A percentile compares a stretch with the other conserved stretches of the same genome.
Conservation (phyloP, 2,113 vertebrate species). For the Petrocephalus microphthalmus region DNA sequence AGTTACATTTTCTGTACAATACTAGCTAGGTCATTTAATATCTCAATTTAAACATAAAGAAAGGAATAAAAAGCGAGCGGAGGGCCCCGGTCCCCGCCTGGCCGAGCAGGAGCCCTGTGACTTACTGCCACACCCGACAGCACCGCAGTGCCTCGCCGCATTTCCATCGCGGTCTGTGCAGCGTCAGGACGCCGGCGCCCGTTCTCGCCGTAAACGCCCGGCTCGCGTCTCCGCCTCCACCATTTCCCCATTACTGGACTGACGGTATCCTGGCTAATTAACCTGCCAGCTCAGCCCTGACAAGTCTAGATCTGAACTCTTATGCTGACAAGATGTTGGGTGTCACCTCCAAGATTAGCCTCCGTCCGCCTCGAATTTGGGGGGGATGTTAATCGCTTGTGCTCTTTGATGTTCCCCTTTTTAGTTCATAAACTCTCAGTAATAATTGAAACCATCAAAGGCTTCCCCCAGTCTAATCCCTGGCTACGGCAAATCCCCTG, state of each 20-base stretch:
- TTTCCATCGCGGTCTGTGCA: not conserved
- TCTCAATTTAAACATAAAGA: not conserved
- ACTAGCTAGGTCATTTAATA: slow-evolving; percentile 27
- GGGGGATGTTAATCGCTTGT: slow-evolving; percentile 34
- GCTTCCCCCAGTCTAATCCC: slow-evolving; percentile 37
- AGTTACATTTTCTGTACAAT: not conserved
- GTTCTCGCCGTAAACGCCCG: not conserved
- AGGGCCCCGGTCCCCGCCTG: not conserved
- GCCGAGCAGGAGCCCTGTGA: not conserved
- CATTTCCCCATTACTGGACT: not conserved
- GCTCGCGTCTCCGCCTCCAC: not conserved
- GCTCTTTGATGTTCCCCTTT: slow-evolving; percentile 43
- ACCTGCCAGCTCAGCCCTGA: slow-evolving; percentile 21
- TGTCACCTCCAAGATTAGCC: slow-evolving; percentile 48
- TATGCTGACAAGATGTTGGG: slow-evolving; percentile 41
- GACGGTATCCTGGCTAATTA: slow-evolving; percentile 38
- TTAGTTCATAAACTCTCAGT: slow-evolving; percentile 41
- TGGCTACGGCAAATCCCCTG: slow-evolving; percentile 36
- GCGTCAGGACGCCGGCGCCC: not conserved
- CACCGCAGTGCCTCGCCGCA: not conserved
- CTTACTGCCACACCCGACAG: not conserved
- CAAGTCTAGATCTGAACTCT: slow-evolving; percentile 31
- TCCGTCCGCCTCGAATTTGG: slow-evolving; percentile 28
- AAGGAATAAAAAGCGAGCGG: not conserved
- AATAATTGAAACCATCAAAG: slow-evolving; percentile 53